Base-by-base conservation (phyloP, 2,797 vertebrate genomes). In the Tolypeutes matacus region DNA sequence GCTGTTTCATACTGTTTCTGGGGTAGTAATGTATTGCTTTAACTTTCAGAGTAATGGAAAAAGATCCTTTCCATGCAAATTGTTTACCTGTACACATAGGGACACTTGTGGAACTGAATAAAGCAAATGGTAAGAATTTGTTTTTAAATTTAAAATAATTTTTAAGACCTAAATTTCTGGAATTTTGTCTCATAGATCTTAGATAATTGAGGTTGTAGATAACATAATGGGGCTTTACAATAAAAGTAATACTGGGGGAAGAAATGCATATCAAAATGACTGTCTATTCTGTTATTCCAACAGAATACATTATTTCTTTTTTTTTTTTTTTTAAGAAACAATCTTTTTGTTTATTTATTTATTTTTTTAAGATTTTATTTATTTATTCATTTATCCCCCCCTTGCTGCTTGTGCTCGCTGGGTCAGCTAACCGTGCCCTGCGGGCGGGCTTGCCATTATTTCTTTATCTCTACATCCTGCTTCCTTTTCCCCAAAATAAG, bases 1-100 rank as follows among this genome's bases (percentile, higher is more conserved):
- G 42, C 39, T 62, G 0, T 27, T n/a, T 2, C 1, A 0, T 29
- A 3, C 81, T 82, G 25, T 70, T 13, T 46, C 1, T 72, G n/a
- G 49, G 18, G 29, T 21, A 21, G 5, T 95, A 23, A 96, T 60
- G 12, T 17, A 6, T 2, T 3, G 1, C 85, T 95, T 76, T 94
- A 60, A 95, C 91, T 93, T 98, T 93, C 96, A 99, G 99, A 98
- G 99, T 99, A 93, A 99, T 99, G 99, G 99, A 99, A 87, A 99
- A 99, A 98, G 99, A 99, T 97, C 99, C 99, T 6, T 99, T 99
- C 96, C 99, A 99, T 98, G 99, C 99, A 94, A 99, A 99, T 97
- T 99, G 99, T 98, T 99, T 99, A 98, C 99, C 99, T 65, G 99
- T 99, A 80, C 99, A 99, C 96, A 99, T 99, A 98, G 99, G 99